These are phyloP conservation scores for Pocillopora verrucosa DNA, from an alignment of 64 coral and sea anemone genomes.

Conservation along the genomic window DNA sequence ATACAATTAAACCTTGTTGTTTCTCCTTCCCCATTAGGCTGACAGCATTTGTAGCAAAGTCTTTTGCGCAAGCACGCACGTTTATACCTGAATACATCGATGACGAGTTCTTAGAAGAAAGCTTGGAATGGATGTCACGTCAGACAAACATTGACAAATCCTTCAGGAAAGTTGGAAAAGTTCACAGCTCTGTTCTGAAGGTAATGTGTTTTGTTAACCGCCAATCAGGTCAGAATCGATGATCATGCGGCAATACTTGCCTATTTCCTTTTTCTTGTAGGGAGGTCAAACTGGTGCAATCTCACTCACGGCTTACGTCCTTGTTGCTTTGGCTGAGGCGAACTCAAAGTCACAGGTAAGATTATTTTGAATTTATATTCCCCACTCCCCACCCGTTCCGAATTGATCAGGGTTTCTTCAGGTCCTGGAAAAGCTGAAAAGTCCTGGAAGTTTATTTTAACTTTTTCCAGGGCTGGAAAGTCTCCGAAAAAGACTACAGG, in stretches of 20 bases:
- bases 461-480: too few species aligned
- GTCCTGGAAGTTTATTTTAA: too few species aligned
- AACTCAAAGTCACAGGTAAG: conserved; percentile 65
- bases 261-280: conserved; percentile 7
- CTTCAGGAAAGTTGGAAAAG: conserved; percentile 64
- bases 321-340: conserved; percentile 79
- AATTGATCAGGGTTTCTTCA: too few species aligned
- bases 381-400: too few species aligned
- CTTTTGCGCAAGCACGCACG: conserved; percentile 79
- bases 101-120: conserved; percentile 52
- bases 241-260: background rate
- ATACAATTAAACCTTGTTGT: background rate
- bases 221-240: background rate
- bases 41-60: conserved; percentile 92
- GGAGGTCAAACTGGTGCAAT: conserved; percentile 67
- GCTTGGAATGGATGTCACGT: conserved; percentile 56
- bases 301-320: conserved; percentile 75
- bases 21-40: conserved; percentile 55
- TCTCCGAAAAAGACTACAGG: too few species aligned
- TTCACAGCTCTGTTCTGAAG: conserved; percentile 84
- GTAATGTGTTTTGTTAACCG: conserved; percentile 19
- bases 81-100: conserved; percentile 86
- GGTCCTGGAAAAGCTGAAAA: too few species aligned
- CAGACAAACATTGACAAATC: conserved; percentile 69
- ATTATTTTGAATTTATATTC: background rate